These are phyloP conservation scores for Drosophila punjabiensis DNA, from an alignment of 1,140 invertebrate genomes.

Conservation along the genomic window DNA sequence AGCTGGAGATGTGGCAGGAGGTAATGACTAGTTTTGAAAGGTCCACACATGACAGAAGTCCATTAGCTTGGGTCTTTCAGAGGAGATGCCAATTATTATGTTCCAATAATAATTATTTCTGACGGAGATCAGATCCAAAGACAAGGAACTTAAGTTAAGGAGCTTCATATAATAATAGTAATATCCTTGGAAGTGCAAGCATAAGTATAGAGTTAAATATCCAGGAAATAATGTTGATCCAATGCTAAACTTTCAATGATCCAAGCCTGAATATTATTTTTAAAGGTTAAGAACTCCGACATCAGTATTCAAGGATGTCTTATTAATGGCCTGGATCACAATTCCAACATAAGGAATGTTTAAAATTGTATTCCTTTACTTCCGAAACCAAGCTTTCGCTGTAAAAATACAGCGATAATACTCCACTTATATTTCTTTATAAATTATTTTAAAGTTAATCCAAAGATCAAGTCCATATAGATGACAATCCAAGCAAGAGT, in stretches of 20 bases:
- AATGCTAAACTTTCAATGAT: neutral
- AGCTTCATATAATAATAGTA: neutral
- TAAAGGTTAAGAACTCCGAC: neutral
- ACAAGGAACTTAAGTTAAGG: too few relatives aligned
- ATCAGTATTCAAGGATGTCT: neutral
- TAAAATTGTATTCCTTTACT: neutral
- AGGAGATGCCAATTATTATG: neutral
- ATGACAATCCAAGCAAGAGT: neutral
- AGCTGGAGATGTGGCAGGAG: neutral
- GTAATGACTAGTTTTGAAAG: neutral
- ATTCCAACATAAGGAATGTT: neutral
- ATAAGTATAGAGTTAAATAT: neutral
- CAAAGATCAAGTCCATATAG: neutral
- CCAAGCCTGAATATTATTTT: neutral
- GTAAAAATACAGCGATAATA: neutral
- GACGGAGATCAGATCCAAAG: neutral
- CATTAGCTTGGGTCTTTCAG: neutral
- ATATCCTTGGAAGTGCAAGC: neutral
- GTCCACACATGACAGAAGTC: conserved; percentile 10
- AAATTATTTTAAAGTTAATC: neutral
- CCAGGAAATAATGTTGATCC: neutral
- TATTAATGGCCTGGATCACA: neutral
- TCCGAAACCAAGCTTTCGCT: too few relatives aligned
- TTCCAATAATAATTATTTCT: neutral
- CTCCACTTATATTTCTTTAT: too few relatives aligned